Percentiles rank a stretch among this genome's conserved stretches.
Conservation (phyloP, 2,888 invertebrate species). For the Drosophila kanekoi region DNA sequence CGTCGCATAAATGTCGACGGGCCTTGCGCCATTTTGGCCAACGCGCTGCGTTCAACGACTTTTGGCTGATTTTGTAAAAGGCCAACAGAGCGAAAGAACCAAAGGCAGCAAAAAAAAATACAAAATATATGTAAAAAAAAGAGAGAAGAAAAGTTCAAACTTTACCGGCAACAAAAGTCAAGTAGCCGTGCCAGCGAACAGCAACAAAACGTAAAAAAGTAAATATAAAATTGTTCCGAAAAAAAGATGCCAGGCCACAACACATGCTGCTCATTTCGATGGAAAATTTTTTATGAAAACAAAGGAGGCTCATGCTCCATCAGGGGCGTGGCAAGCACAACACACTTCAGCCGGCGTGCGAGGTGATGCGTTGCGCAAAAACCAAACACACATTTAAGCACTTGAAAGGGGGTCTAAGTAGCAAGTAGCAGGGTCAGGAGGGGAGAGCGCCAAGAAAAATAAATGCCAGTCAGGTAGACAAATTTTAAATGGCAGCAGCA, state of each 20-base stretch:
- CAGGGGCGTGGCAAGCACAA: constrained; percentile 45
- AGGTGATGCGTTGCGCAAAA: constrained; percentile 41
- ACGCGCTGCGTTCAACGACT: constrained; percentile 73
- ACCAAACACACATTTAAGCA: constrained; percentile 49
- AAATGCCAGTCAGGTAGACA: constrained; percentile 54
- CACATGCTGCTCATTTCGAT: constrained; percentile 73
- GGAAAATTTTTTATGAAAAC: constrained; percentile 65
- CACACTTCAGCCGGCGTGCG: constrained; percentile 34
- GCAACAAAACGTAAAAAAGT: constrained; percentile 24
- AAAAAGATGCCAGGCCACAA: constrained; percentile 45
- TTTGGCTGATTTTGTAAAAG: constrained; percentile 76
- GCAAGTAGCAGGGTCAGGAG: background rate
- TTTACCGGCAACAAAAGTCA: constrained; percentile 56
- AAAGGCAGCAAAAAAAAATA: constrained; percentile 29
- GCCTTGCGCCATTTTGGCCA: constrained; percentile 54
- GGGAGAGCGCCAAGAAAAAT: constrained; percentile 16
- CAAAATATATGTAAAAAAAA: constrained; percentile 4
- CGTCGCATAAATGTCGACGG: constrained; percentile 62
- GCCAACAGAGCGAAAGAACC: constrained; percentile 60
- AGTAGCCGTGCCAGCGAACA: constrained; percentile 49
- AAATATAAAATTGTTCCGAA: constrained; percentile 32
- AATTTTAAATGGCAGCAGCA: constrained; percentile 15
- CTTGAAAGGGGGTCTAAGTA: constrained; percentile 32
- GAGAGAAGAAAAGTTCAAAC: constrained; percentile 37
- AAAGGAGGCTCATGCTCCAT: constrained; percentile 27